Evolutionary conservation across 1,140 invertebrate genomes (phyloP).

Genomic region (Caenorhabditis remanei): DNA sequence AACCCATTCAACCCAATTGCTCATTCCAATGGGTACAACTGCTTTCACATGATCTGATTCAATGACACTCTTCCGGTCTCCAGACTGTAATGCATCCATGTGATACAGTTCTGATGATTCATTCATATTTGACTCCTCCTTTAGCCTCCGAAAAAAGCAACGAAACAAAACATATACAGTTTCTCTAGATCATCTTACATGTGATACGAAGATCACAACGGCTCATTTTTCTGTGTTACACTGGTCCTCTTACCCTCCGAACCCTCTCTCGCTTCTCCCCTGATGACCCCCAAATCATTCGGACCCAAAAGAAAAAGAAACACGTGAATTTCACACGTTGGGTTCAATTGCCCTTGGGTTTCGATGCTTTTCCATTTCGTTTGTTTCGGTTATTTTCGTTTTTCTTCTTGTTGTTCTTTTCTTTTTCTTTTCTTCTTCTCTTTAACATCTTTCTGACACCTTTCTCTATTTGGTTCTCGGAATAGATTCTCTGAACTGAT

Average conservation of each 20-base stretch:
- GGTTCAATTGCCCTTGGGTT: constrained; percentile 30
- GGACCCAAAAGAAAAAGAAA: neutral
- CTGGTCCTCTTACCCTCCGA: neutral
- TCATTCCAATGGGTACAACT: too few relatives aligned
- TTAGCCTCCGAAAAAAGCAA: neutral
- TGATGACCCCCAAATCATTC: constrained; percentile 18
- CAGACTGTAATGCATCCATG: neutral
- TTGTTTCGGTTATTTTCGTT: constrained; percentile 19
- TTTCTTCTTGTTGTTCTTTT: neutral
- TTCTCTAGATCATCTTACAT: neutral
- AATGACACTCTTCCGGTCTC: neutral
- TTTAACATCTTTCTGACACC: neutral
- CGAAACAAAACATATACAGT: neutral
- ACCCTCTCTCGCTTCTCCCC: neutral
- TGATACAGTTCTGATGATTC: constrained; percentile 15
- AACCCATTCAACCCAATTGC: too few relatives aligned
- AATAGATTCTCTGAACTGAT: constrained; percentile 32
- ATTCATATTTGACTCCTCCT: neutral
- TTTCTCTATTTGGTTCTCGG: constrained; percentile 2
- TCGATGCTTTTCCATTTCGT: constrained; percentile 23
- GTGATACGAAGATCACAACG: constrained; percentile 35
- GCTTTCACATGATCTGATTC: neutral
- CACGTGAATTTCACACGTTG: constrained; percentile 40
- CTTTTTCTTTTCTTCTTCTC: neutral
- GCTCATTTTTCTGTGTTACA: constrained; percentile 27